Evolutionary conservation across 2,113 vertebrate species (phyloP), one percentile per base, ranked within the genome.

Genomic region (Mugil cephalus): DNA sequence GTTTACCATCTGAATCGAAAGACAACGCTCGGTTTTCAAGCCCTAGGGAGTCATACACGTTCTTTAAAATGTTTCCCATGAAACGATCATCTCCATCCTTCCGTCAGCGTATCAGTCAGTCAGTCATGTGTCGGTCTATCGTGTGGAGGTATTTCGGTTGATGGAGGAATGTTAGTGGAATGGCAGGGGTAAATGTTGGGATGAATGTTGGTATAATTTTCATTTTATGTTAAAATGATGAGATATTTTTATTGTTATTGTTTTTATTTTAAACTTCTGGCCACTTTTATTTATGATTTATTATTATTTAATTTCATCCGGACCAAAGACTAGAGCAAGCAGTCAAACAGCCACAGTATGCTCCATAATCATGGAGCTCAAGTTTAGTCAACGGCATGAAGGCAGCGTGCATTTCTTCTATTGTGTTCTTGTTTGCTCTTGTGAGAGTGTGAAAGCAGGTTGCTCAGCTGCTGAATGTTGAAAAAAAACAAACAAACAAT

Each of bases 91-190:
- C 24, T 30, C 11, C 24, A n/a, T 52, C 62, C 11, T 8, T 73
- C 39, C 24, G 18, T n/a, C 35, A 52, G 36, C 24, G 24, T 30
- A 30, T 30, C 24, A 5, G 24, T 53, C 14, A 8, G 21, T 61
- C 46, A 24, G 42, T 47, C n/a, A 0, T 39, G 11, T 19, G 42
- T 56, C 58, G 38, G 63, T 39, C 52, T 48, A 51, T 13, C 10
- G 47, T 14, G 30, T 54, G 56, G 36, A 42, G 36, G 21, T 47
- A 30, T 19, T 65, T 73, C 30, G 65, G 7, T 69, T 54, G 40
- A 73, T 86, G 75, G 65, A 58, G 19, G 24, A 35, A 84, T 84
- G 80, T 40, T 39, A 59, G 61, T 83, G 82, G 61, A 63, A 83
- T 83, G 82, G 30, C 7, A 34, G 14, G 0, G 54, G 52, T 59